Evolutionary conservation across 2,888 invertebrate genomes (phyloP).

Genomic region (Agrilus mali): DNA sequence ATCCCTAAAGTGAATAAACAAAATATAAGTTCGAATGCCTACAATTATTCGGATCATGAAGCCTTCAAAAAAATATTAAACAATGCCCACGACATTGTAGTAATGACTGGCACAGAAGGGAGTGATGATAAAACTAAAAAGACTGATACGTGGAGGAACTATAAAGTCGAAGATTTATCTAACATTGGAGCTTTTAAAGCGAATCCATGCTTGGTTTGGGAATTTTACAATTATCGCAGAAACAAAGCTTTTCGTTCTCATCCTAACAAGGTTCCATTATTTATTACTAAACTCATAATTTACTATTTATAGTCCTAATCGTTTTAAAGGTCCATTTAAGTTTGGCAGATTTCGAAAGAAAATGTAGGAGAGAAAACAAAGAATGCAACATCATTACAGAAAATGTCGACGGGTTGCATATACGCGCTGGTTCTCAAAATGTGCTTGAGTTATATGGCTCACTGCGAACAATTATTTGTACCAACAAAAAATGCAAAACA

Average conservation of each 20-base stretch:
- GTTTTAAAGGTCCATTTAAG: slow-evolving; percentile 48
- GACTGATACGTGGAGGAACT: slow-evolving; percentile 71
- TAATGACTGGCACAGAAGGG: slow-evolving; percentile 92
- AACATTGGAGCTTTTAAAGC: slow-evolving; percentile 57
- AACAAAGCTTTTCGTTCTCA: slow-evolving; percentile 59
- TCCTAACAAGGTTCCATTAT: slow-evolving; percentile 50
- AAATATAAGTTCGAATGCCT: too few species aligned
- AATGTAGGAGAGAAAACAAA: slow-evolving; percentile 46
- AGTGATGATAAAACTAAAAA: slow-evolving; percentile 70
- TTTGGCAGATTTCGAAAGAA: slow-evolving; percentile 60
- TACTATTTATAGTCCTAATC: too few species aligned
- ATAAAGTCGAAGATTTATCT: slow-evolving; percentile 52
- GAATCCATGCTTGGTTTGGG: slow-evolving; percentile 75
- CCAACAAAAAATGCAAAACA: slow-evolving; percentile 48
- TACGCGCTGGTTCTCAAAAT: slow-evolving; percentile 71
- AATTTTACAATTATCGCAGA: slow-evolving; percentile 78
- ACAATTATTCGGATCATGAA: slow-evolving; percentile 17
- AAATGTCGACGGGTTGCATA: slow-evolving; percentile 92
- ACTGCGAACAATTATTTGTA: slow-evolving; percentile 62
- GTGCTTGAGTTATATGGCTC: slow-evolving; percentile 87
- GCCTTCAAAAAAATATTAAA: slow-evolving; percentile 46
- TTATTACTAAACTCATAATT: too few species aligned
- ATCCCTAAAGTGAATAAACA: too few species aligned
- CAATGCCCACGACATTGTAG: slow-evolving; percentile 45
- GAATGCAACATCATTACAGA: slow-evolving; percentile 75